Conservation (phyloP, 2,113 vertebrate genomes). For the Calyptomena viridis region DNA sequence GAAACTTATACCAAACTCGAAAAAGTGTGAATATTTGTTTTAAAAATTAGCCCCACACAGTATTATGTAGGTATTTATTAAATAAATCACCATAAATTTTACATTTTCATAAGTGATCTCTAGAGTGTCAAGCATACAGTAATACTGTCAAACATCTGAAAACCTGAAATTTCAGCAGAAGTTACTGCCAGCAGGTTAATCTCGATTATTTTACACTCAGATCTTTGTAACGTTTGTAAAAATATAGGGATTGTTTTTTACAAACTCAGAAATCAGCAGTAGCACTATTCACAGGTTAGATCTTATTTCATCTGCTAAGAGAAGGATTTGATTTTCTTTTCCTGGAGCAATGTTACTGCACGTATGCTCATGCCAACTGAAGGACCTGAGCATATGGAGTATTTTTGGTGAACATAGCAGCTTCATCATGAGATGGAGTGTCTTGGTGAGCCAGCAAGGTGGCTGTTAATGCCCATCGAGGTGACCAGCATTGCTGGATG, state of each 20-base stretch:
- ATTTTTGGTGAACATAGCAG: neutral
- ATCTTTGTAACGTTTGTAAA: neutral
- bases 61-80: neutral
- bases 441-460: neutral
- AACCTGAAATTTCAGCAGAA: neutral
- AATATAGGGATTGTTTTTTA: neutral
- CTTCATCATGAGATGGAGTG: neutral
- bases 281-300: neutral
- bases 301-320: neutral
- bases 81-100: neutral
- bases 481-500: neutral
- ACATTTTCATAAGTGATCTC: neutral
- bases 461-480: neutral
- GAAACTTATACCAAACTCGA: neutral
- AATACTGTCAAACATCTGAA: neutral
- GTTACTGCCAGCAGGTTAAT: neutral
- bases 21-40: neutral
- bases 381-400: neutral
- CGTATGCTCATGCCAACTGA: neutral
- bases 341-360: rapidly evolving
- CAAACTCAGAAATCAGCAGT: neutral
- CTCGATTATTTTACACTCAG: neutral
- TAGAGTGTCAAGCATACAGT: neutral
- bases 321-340: neutral
- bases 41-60: neutral